Evolutionary conservation across 23 tunicate species (phyloP), one percentile per base, ranked within the genome.

Genomic region (Ciona savignyi): DNA sequence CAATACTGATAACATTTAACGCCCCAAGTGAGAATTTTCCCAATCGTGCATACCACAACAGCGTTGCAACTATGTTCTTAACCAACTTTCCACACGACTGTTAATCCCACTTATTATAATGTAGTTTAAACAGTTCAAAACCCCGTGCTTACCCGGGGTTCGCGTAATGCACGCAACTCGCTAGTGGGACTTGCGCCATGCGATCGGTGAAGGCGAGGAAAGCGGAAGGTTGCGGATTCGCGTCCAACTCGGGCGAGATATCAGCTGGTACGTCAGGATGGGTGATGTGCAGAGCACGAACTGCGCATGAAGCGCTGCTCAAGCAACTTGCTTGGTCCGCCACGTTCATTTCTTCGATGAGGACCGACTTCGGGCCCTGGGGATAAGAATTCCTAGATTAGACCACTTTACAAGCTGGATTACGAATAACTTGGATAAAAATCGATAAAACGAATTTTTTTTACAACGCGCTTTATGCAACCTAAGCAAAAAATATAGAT

Each of bases 121-220:
- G n/a, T n/a, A n/a, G n/a, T n/a, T n/a, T n/a, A n/a, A n/a, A n/a
- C n/a, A n/a, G n/a, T n/a, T n/a, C n/a, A n/a, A n/a, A n/a, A n/a
- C n/a, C n/a, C n/a, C 15, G 49, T 67, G 72, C 95, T 77, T 67
- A 88, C 96, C 62, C 80, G 26, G 65, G 72, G 22, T 74, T 70
- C 23, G 28, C 77, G 71, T 77, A 88, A 4, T 62, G 72, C 31
- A 34, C 63, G 74, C 96, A 88, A 30, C 65, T 34, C 0, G 83
- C 30, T 2, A 88, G 34, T 23, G 87, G 87, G 15, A 82, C 33
- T 32, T 78, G 96, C 22, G 61, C 80, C 65, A 88, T 65, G n/a
- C 79, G 27, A 51, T 88, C 80, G 3, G 87, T 81, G 77, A 88
- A 88, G 25, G 87, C 96, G 29, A 81, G 80, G 67, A 81, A 88